Conservation (phyloP, 2,888 invertebrate genomes). For the Coenonympha glycerion region DNA sequence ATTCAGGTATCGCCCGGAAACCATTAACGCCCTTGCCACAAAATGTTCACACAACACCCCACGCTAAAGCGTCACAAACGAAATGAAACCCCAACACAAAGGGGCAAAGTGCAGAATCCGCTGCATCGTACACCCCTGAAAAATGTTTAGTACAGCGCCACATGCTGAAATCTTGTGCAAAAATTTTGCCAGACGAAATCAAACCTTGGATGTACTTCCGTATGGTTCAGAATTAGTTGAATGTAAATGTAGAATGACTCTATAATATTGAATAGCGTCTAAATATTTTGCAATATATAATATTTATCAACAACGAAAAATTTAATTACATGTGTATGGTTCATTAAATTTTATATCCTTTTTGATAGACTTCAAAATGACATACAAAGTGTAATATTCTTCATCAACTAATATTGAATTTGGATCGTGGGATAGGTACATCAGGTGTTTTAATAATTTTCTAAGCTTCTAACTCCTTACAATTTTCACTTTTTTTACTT, state of each 20-base stretch:
- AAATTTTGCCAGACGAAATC: not conserved
- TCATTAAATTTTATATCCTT: no score
- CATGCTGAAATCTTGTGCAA: not conserved
- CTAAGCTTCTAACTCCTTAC: no score
- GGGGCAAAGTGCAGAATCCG: not conserved
- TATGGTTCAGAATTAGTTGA: conserved; percentile 3
- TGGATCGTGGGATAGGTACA: no score
- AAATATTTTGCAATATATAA: no score
- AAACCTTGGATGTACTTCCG: not conserved
- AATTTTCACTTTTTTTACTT: no score
- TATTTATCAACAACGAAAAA: no score
- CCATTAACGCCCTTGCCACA: conserved; percentile 37
- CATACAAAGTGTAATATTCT: no score
- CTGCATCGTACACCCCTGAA: not conserved
- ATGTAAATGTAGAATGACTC: not conserved
- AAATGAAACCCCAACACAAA: conserved; percentile 8
- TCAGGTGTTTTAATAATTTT: no score
- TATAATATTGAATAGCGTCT: conserved; percentile 13
- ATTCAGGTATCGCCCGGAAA: conserved; percentile 41
- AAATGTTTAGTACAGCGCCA: conserved; percentile 2
- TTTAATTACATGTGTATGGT: no score
- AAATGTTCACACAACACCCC: conserved; percentile 27
- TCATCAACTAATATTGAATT: no score
- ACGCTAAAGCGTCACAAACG: not conserved
- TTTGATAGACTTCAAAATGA: no score